Percentiles rank a stretch among this genome's conserved stretches.
Evolutionary conservation across 92 coral and sea anemone genomes (phyloP).

Genomic region (Porites rus): DNA sequence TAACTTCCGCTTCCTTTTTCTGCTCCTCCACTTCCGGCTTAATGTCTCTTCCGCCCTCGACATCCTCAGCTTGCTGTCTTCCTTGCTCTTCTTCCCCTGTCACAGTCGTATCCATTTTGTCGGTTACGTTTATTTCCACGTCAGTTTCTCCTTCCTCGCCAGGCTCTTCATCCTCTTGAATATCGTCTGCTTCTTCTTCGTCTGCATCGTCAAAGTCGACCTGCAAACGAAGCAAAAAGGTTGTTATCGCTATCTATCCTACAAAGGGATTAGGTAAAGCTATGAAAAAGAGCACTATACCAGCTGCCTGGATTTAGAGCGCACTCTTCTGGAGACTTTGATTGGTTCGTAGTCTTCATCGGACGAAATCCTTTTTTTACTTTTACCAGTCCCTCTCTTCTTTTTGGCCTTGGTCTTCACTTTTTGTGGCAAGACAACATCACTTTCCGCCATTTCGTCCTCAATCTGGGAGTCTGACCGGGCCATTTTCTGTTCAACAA

Average conservation of each 20-base stretch:
- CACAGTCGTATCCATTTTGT: slow-evolving; percentile 10
- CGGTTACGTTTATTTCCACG: slow-evolving; percentile 30
- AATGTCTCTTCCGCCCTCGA: neutral
- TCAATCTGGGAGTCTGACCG: slow-evolving; percentile 68
- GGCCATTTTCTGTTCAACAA: slow-evolving; percentile 27
- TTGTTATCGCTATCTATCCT: too few species aligned
- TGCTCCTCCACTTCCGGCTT: slow-evolving; percentile 23
- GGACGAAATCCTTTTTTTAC: slow-evolving; percentile 69
- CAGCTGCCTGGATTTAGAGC: slow-evolving; percentile 42
- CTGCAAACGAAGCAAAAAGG: slow-evolving; percentile 16
- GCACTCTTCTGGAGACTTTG: slow-evolving; percentile 36
- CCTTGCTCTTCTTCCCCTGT: neutral
- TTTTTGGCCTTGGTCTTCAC: slow-evolving; percentile 64
- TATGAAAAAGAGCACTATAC: slow-evolving; percentile 16
- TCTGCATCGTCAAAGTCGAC: slow-evolving; percentile 76
- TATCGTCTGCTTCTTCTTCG: slow-evolving; percentile 63
- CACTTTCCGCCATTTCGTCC: slow-evolving; percentile 60
- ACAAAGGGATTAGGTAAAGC: neutral
- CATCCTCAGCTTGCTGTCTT: neutral
- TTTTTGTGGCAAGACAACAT: slow-evolving; percentile 50
- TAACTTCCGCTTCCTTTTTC: slow-evolving; percentile 5
- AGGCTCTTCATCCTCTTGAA: slow-evolving; percentile 32
- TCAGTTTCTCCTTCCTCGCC: slow-evolving; percentile 45
- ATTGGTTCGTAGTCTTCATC: slow-evolving; percentile 48
- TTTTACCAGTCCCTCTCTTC: slow-evolving; percentile 73